phyloP scores from a whole-genome alignment of 2,113 vertebrate species.

The Pithys albifrons region DNA sequence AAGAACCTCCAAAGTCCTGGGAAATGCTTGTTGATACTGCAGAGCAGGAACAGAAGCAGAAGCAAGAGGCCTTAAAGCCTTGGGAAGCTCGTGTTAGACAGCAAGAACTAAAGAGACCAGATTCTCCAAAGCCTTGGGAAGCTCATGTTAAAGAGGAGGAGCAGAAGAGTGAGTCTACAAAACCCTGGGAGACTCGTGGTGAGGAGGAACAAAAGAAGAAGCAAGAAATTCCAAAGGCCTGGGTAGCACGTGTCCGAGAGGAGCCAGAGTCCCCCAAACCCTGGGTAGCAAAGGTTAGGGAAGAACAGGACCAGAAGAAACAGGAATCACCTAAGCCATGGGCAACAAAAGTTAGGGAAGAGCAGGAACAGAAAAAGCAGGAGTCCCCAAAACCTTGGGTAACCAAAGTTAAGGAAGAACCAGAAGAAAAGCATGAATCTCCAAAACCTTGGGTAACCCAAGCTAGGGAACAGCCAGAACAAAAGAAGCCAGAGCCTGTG shows the following conservation, averaged over 20 bases:
- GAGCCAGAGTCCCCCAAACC: slow-evolving; percentile 43
- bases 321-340: slow-evolving; percentile 41
- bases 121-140: slow-evolving; percentile 73
- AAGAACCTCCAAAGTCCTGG: slow-evolving; percentile 86
- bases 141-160: slow-evolving; percentile 52
- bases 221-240: slow-evolving; percentile 81
- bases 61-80: slow-evolving; percentile 61
- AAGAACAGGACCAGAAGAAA: slow-evolving; percentile 76
- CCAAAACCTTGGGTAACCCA: slow-evolving; percentile 80
- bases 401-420: slow-evolving; percentile 63
- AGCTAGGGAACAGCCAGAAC: slow-evolving; percentile 58
- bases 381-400: slow-evolving; percentile 40
- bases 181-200: slow-evolving; percentile 70
- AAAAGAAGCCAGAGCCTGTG: slow-evolving; percentile 56
- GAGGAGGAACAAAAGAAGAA: slow-evolving; percentile 67
- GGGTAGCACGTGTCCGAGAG: slow-evolving; percentile 68
- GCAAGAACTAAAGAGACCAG: slow-evolving; percentile 58
- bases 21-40: slow-evolving; percentile 75
- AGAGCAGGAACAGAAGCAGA: slow-evolving; percentile 66
- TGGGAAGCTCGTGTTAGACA: slow-evolving; percentile 69
- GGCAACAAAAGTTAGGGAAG: slow-evolving; percentile 62
- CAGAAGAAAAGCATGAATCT: slow-evolving; percentile 72
- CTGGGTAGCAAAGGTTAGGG: slow-evolving; percentile 74
- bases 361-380: slow-evolving; percentile 74
- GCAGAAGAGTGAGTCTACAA: slow-evolving; percentile 23